Base-by-base conservation (phyloP, 2,888 invertebrate genomes). In the Steinernema scapterisci region DNA sequence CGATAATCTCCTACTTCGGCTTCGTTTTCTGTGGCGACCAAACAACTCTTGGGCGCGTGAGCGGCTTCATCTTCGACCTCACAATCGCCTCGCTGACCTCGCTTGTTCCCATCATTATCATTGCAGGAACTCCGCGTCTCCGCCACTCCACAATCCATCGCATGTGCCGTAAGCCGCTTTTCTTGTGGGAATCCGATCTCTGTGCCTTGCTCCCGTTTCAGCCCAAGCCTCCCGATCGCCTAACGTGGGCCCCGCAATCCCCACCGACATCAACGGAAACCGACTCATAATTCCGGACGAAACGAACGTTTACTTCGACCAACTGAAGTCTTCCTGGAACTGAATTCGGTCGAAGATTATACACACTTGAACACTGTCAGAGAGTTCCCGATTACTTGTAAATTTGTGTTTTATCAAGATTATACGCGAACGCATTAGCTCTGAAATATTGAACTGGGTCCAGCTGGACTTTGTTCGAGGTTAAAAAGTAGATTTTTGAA, bases 11-110 rank as follows among this genome's bases (percentile, higher is more conserved):
- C 11, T 63, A 27, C 31, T 19, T 63, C 16, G 63, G 63, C 27
- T 63, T 27, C 63, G 16, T 63, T 3, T 13, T 27, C 31, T 63
- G 16, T 31, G 63, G 63, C 31, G 19, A 27, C 27, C 16, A 16
- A n/a, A 25, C 63, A 19, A 63, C 63, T 9, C 31, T n/a, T 27
- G 63, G 63, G 16, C 63, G 63, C 63, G 38, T 63, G 27, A 25
- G 21, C 31, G 63, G 63, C 11, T 63, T 63, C 63, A n/a, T 63
- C 63, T 63, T 63, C 38, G 63, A 63, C 63, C 31, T 63, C 31
- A 31, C 63, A 16, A 63, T 63, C 38, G 63, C 31, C 63, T 63
- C 63, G 31, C 63, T 63, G 6, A 63, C 63, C 63, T 27, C 31
- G 27, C 27, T 63, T 31, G 63, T 63, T 5, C 63, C 63, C 31